These are phyloP conservation scores for Harpagus bidentatus DNA, from an alignment of 2,113 vertebrate genomes.

Conservation along the genomic window DNA sequence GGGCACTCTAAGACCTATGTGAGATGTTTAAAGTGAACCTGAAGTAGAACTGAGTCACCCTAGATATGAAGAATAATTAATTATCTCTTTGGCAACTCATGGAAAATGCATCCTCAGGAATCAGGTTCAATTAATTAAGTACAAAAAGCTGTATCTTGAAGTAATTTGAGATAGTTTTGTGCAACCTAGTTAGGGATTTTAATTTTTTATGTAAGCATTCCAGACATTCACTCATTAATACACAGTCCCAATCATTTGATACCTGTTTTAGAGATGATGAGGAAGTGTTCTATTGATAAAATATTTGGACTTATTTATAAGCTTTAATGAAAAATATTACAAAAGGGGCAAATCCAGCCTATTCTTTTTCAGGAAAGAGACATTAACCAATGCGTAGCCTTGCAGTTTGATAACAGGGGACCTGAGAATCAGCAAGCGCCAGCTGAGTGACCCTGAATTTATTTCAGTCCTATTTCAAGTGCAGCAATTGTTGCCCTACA, in stretches of 20 bases:
- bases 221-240: neutral
- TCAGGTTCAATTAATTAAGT: neutral
- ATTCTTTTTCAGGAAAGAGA: neutral
- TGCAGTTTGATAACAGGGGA: neutral
- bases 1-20: neutral
- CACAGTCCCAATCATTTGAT: neutral
- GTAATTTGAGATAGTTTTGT: neutral
- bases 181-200: neutral
- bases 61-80: neutral
- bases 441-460: neutral
- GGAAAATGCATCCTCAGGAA: neutral
- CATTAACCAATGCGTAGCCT: neutral
- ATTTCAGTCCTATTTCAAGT: neutral
- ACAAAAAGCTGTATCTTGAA: neutral
- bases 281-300: neutral
- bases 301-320: neutral
- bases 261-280: neutral
- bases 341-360: neutral
- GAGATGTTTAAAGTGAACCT: neutral
- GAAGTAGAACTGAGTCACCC: neutral
- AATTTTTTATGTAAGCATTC: neutral
- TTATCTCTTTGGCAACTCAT: neutral
- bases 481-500: neutral
- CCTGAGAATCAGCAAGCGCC: neutral
- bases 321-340: neutral